Evolutionary conservation across 1,140 invertebrate genomes (phyloP).

Genomic region (Ooceraea biroi): DNA sequence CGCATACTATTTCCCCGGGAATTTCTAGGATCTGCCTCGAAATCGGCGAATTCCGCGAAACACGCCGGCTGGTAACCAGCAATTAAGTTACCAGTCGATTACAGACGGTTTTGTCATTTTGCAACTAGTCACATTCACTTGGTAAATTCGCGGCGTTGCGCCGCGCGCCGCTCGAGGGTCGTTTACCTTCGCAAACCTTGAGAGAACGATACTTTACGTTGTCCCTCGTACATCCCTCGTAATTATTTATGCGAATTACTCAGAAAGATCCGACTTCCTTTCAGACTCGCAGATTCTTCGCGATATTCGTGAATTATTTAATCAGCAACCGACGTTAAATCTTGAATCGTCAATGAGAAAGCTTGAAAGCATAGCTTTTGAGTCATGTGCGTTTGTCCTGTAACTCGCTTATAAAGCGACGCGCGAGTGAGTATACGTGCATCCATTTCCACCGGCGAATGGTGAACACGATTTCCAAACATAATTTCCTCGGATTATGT

Average conservation of each 20-base stretch:
- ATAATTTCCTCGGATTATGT: conserved; percentile 61
- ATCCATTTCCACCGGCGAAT: conserved; percentile 54
- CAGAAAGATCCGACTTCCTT: neutral
- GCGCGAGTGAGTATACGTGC: conserved; percentile 14
- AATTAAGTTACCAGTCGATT: conserved; percentile 67
- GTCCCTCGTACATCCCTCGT: conserved; percentile 6
- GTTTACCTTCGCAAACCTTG: neutral
- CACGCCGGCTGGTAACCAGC: conserved; percentile 9
- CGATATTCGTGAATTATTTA: conserved; percentile 32
- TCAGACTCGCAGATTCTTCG: too few species aligned
- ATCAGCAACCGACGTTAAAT: conserved; percentile 43
- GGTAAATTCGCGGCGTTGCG: conserved; percentile 53
- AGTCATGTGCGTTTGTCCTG: conserved; percentile 45
- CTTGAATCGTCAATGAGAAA: conserved; percentile 27
- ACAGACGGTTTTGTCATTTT: conserved; percentile 37
- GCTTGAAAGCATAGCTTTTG: conserved; percentile 20
- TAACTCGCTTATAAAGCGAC: conserved; percentile 42
- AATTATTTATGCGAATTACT: neutral
- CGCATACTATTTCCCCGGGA: conserved; percentile 19
- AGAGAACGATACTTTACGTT: conserved; percentile 58
- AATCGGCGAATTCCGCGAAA: conserved; percentile 30
- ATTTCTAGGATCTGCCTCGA: conserved; percentile 41
- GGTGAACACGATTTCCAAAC: conserved; percentile 57
- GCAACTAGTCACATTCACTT: conserved; percentile 24
- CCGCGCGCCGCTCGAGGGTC: neutral